A percentile compares a stretch with the other conserved stretches of the same genome.
Evolutionary conservation across 2,113 vertebrate species (phyloP).

Genomic region (Sinocyclocheilus anophthalmus): DNA sequence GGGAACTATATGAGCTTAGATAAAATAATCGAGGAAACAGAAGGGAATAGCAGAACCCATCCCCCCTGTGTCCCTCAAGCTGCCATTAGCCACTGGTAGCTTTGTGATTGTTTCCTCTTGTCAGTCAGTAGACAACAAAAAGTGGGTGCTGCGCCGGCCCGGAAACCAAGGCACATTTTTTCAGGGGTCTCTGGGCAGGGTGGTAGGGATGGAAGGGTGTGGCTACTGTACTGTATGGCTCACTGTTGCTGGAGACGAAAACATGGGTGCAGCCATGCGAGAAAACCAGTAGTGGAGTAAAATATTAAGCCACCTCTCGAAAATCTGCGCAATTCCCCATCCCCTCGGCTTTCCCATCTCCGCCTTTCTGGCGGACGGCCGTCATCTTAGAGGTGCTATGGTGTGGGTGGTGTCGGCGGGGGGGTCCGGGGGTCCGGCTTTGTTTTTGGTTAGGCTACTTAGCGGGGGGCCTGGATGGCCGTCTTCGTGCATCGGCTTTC

Average conservation of each 20-base stretch:
- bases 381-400: too few species aligned
- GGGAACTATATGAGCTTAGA: conserved; percentile 51
- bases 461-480: too few species aligned
- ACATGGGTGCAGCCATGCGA: conserved; percentile 59
- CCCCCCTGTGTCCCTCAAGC: conserved; percentile 46
- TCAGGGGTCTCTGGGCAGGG: conserved; percentile 32
- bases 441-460: too few species aligned
- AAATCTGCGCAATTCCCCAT: neutral
- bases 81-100: conserved; percentile 55
- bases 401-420: too few species aligned
- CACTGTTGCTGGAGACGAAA: conserved; percentile 48
- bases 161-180: conserved; percentile 47
- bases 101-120: too few species aligned
- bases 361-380: too few species aligned
- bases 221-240: conserved; percentile 44
- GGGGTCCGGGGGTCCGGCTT: too few species aligned
- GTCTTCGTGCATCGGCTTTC: too few species aligned
- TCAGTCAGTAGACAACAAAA: conserved; percentile 35
- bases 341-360: conserved; percentile 14
- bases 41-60: conserved; percentile 60
- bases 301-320: conserved; percentile 29
- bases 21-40: conserved; percentile 60
- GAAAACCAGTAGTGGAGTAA: conserved; percentile 42
- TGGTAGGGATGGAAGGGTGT: conserved; percentile 39
- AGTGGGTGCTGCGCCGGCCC: too few species aligned